Base-by-base conservation (phyloP, 1,140 invertebrate species). In the Nasonia vitripennis region DNA sequence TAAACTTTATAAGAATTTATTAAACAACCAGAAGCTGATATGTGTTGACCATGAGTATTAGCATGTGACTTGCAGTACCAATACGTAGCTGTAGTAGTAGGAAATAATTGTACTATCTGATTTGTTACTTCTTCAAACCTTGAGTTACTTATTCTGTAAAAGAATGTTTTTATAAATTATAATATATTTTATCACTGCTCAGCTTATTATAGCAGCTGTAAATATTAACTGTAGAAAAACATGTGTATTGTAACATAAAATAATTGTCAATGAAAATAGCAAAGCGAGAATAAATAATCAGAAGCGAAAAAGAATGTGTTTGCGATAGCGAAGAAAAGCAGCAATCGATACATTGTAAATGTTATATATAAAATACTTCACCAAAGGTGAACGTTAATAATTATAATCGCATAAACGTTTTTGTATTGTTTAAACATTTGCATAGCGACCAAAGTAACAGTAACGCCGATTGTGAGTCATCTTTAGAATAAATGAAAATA, bases 1-100 rank as follows among this genome's bases (percentile, higher is more conserved):
- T 77, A 77, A 20, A 23, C 6, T 48, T 77, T 77, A 77, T 77
- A 77, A 45, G 5, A 77, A 77, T 77, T 77, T 12, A 77, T 77
- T 77, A 77, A 23, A 34, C 74, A 77, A 7, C 74, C 37, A 45
- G 37, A 77, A 10, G 74, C 74, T 41, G 74, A 77, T 7, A 77
- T 23, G 17, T 45, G 2, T 77, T 77, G 37, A 17, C 37, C 41
- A 77, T 23, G n/a, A 45, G 17, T 9, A 23, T 77, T 77, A 12
- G 14, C 7, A 17, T 20, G 37, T 41, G 37, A 31, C 74, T 45
- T 45, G 12, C 14, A 6, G 45, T 20, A 77, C 74, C 74, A 77
- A 17, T 45, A 14, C 6, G 31, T 9, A 20, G 74, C 5, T 41
- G 6, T 23, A 41, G 41, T 20, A 3, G 74, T 77, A 5, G 37